Evolutionary conservation across 2,797 vertebrate genomes (phyloP).

Genomic region (Hypotaenidia philippensis): DNA sequence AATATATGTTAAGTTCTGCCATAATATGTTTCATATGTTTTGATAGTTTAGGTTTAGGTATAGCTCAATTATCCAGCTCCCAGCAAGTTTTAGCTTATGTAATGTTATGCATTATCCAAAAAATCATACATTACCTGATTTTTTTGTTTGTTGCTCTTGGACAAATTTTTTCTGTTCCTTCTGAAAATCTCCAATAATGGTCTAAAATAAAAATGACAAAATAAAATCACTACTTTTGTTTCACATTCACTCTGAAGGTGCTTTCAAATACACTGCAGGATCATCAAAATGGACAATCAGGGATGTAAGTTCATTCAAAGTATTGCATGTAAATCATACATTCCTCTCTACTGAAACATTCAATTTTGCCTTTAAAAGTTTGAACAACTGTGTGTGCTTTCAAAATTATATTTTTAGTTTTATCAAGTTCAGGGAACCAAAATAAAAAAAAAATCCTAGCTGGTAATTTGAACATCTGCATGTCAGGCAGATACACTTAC

Average conservation of each 20-base stretch:
- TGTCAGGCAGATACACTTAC: neutral
- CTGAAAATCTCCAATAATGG: constrained; percentile 96
- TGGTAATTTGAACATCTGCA: neutral
- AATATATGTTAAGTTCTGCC: neutral
- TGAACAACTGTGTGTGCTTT: neutral
- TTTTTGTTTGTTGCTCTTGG: constrained; percentile 92
- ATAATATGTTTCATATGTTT: neutral
- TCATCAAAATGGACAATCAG: neutral
- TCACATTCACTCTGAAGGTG: neutral
- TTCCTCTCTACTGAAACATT: neutral
- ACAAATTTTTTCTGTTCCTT: constrained; percentile 98
- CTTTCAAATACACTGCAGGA: neutral
- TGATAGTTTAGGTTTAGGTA: neutral
- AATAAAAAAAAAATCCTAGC: neutral
- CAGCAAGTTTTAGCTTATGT: neutral
- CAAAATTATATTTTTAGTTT: neutral
- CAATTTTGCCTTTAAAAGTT: neutral
- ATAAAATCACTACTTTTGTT: neutral
- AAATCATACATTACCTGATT: constrained; percentile 84
- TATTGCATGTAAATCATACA: neutral
- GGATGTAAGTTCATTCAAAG: neutral
- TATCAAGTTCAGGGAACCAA: neutral
- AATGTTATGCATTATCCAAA: neutral
- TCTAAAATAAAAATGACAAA: constrained; percentile 81
- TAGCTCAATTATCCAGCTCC: neutral